Evolutionary conservation across 2,113 vertebrate species (phyloP).

Genomic region (Lepus americanus): DNA sequence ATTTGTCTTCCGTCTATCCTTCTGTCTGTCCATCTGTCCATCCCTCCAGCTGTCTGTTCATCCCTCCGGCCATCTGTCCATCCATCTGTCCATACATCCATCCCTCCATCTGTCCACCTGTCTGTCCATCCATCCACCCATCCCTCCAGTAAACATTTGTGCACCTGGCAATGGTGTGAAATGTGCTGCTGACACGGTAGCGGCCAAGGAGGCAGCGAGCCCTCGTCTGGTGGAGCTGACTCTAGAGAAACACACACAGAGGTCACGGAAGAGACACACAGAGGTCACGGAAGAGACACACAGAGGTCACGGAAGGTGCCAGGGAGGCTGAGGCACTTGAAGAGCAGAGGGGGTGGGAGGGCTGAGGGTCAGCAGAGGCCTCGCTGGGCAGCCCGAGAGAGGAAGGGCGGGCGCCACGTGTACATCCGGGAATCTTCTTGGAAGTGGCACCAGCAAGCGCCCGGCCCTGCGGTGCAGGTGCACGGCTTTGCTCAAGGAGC

Average conservation of each 20-base stretch:
- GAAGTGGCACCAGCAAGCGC: not conserved
- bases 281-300: not conserved
- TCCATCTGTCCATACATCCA: too few relatives aligned
- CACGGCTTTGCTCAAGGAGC: too few relatives aligned
- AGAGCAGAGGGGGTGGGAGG: not conserved
- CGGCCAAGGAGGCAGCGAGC: not conserved
- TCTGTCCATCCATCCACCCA: not conserved
- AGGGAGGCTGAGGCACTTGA: not conserved
- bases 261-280: not conserved
- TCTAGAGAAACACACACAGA: not conserved
- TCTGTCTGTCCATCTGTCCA: too few relatives aligned
- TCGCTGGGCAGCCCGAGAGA: not conserved
- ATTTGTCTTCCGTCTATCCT: too few relatives aligned
- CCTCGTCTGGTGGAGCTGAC: not conserved
- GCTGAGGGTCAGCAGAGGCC: not conserved
- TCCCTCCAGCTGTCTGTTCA: too few relatives aligned
- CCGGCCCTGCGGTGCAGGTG: not conserved
- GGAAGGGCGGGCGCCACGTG: not conserved
- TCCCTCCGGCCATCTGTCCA: too few relatives aligned
- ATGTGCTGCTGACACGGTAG: not conserved
- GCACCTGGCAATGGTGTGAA: not conserved
- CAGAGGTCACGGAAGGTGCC: not conserved
- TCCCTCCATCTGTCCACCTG: too few relatives aligned
- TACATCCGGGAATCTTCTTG: not conserved
- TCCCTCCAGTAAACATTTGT: not conserved